Conservation (phyloP, 2,113 vertebrate species). For the Thalassarche chlororhynchos region DNA sequence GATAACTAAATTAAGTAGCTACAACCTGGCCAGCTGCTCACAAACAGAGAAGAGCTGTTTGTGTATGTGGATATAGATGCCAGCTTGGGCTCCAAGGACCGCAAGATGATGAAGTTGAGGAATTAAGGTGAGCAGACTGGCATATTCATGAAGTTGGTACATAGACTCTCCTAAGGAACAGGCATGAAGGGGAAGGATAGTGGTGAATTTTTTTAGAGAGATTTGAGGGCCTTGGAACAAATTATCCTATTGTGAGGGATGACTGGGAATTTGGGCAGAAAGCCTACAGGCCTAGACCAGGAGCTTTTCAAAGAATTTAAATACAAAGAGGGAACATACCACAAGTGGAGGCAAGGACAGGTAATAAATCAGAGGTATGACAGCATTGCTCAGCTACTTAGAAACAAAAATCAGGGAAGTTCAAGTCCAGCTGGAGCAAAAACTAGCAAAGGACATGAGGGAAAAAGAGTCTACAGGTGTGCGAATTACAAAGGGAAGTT, state of each 20-base stretch:
- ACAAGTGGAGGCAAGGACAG: background rate
- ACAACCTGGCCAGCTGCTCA: background rate
- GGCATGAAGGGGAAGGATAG: background rate
- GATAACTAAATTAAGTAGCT: background rate
- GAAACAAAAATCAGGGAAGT: background rate
- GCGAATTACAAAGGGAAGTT: background rate
- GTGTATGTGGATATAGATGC: background rate
- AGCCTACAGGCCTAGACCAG: background rate
- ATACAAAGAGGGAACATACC: background rate
- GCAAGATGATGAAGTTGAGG: background rate
- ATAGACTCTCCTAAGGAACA: background rate
- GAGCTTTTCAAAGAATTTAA: background rate
- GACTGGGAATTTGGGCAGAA: background rate
- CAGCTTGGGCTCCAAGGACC: background rate
- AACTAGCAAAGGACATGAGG: background rate
- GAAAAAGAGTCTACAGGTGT: background rate
- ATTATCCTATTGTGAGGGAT: background rate
- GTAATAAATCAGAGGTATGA: background rate
- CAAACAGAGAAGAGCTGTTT: background rate
- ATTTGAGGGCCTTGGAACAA: background rate
- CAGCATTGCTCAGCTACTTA: background rate
- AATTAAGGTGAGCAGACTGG: background rate
- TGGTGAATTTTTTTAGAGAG: background rate
- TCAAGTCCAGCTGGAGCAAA: background rate
- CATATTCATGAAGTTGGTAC: background rate